phyloP scores from a whole-genome alignment of 2,113 vertebrate genomes.

The Pteronura brasiliensis region DNA sequence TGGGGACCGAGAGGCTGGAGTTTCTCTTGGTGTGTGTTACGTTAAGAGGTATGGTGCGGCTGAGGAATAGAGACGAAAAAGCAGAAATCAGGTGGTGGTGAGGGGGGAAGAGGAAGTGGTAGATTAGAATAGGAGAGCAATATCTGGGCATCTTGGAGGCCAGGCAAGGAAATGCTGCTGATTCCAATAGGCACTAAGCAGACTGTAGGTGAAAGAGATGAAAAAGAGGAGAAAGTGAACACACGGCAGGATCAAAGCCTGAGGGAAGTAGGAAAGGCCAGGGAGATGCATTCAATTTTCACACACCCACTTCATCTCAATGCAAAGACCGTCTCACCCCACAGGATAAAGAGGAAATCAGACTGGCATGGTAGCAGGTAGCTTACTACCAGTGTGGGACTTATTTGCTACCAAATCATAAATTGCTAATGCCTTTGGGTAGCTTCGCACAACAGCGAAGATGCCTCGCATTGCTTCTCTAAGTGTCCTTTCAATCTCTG shows the following conservation, averaged over 20 bases:
- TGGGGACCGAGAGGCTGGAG: neutral
- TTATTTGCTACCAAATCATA: neutral
- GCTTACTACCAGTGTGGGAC: neutral
- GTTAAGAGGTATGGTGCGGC: neutral
- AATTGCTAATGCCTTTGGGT: neutral
- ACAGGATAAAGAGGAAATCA: neutral
- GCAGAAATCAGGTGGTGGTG: neutral
- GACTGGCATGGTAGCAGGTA: fast-evolving
- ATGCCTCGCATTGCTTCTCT: neutral
- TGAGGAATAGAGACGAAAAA: neutral
- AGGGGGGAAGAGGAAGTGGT: neutral
- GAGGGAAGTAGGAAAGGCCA: neutral
- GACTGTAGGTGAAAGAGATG: neutral
- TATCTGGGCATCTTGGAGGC: neutral
- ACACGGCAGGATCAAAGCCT: neutral
- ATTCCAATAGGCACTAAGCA: neutral
- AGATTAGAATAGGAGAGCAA: neutral
- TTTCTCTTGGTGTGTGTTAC: neutral
- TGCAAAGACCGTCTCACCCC: neutral
- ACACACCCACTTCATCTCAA: neutral
- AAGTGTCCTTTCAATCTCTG: neutral
- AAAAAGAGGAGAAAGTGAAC: neutral
- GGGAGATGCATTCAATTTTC: neutral
- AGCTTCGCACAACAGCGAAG: neutral
- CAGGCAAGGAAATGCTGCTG: neutral